Conservation (phyloP, 2,113 vertebrate species). For the Panthera leo region DNA sequence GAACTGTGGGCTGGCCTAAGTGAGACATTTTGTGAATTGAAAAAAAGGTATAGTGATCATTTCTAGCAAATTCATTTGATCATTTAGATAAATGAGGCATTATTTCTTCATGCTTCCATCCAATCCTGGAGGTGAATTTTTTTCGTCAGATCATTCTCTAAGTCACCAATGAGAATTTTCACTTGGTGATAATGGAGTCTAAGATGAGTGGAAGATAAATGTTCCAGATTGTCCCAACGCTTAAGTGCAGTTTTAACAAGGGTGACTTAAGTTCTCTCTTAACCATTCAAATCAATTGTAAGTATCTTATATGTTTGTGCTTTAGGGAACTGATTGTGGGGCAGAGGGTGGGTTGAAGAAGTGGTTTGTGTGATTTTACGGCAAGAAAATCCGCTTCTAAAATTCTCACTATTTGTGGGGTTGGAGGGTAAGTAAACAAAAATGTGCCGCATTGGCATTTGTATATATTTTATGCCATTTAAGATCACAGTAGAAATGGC, state of each 20-base stretch:
- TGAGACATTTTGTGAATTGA: slow-evolving; percentile 74
- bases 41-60: slow-evolving; percentile 70
- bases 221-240: slow-evolving; percentile 78
- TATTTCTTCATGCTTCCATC: slow-evolving; percentile 79
- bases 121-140: slow-evolving; percentile 78
- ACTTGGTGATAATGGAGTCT: slow-evolving; percentile 81
- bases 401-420: slow-evolving; percentile 51
- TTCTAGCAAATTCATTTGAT: slow-evolving; percentile 71
- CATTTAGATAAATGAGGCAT: slow-evolving; percentile 78
- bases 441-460: slow-evolving; percentile 43
- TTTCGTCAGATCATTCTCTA: slow-evolving; percentile 77
- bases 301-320: slow-evolving; percentile 80
- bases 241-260: slow-evolving; percentile 79
- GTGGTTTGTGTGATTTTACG: slow-evolving; percentile 59
- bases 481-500: slow-evolving; percentile 23
- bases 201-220: slow-evolving; percentile 77
- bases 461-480: slow-evolving; percentile 50
- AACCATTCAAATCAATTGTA: slow-evolving; percentile 77
- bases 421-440: slow-evolving; percentile 71
- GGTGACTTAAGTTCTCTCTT: slow-evolving; percentile 80
- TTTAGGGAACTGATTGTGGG: slow-evolving; percentile 75
- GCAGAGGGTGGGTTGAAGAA: slow-evolving; percentile 70
- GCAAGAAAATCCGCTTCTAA: slow-evolving; percentile 58
- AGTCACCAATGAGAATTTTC: slow-evolving; percentile 76
- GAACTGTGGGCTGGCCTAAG: slow-evolving; percentile 79